phyloP scores from a whole-genome alignment of 2,888 invertebrate genomes.

The Allacma fusca region DNA sequence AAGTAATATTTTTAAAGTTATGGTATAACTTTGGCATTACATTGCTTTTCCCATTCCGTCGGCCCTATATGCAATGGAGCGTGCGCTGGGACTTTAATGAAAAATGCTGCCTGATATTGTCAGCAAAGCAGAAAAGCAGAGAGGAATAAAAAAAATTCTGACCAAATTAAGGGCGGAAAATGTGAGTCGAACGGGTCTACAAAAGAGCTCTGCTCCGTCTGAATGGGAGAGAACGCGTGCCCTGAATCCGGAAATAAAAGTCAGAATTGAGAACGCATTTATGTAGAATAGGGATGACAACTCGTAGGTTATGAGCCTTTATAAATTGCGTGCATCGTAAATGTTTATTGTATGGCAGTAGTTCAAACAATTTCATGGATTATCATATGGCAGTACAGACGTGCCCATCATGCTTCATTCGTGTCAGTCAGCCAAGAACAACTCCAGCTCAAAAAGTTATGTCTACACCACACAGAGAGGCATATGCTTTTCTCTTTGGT shows the following conservation, averaged over 20 bases:
- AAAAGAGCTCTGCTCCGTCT: background rate
- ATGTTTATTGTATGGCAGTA: constrained; percentile 24
- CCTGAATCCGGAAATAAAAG: constrained; percentile 23
- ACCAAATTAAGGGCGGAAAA: constrained; percentile 12
- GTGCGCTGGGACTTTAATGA: background rate
- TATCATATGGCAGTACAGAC: constrained; percentile 4
- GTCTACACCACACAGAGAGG: background rate
- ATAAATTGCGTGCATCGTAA: constrained; percentile 14
- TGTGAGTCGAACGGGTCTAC: background rate
- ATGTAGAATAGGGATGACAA: constrained; percentile 3
- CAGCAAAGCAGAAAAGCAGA: too few species aligned
- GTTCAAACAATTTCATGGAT: constrained; percentile 4
- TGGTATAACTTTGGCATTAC: too few species aligned
- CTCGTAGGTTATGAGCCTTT: background rate
- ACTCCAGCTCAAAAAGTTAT: background rate
- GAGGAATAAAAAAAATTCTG: constrained; percentile 4
- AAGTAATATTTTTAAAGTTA: too few species aligned
- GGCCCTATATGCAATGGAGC: too few species aligned
- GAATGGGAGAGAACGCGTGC: background rate
- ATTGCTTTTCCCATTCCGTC: too few species aligned
- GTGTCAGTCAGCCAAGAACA: background rate
- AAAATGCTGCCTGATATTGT: background rate
- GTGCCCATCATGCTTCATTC: constrained; percentile 12
- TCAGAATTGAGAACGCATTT: background rate
- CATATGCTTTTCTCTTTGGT: background rate